Percentiles rank a stretch among this genome's conserved stretches.
Conservation (phyloP, 1,140 invertebrate genomes). For the Battus philenor region DNA sequence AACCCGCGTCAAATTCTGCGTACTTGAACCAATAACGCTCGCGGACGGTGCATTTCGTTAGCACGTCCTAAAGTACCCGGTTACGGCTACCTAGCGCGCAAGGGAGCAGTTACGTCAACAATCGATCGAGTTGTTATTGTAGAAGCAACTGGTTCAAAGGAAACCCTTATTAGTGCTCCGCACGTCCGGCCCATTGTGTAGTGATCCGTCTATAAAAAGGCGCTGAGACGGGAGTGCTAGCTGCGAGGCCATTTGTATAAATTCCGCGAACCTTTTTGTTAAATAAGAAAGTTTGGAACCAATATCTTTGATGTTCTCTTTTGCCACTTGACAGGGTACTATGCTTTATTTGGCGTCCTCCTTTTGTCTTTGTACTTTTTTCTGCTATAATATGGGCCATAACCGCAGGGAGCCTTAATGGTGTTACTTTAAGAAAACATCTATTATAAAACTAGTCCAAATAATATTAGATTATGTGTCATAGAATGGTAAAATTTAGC, state of each 20-base stretch:
- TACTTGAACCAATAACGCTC: background rate
- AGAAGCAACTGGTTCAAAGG: constrained; percentile 56
- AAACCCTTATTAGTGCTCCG: constrained; percentile 50
- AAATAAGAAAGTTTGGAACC: too few relatives aligned
- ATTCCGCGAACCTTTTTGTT: constrained; percentile 5
- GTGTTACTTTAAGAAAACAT: too few relatives aligned
- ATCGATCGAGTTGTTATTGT: constrained; percentile 40
- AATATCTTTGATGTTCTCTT: too few relatives aligned
- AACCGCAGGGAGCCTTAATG: too few relatives aligned
- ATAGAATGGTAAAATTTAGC: too few relatives aligned
- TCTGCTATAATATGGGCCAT: too few relatives aligned
- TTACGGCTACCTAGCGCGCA: background rate
- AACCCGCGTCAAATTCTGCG: too few relatives aligned
- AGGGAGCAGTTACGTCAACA: constrained; percentile 34
- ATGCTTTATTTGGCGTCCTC: too few relatives aligned
- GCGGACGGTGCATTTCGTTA: background rate
- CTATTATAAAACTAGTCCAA: too few relatives aligned
- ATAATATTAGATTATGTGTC: too few relatives aligned
- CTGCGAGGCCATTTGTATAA: background rate
- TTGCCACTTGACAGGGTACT: too few relatives aligned
- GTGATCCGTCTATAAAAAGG: constrained; percentile 29
- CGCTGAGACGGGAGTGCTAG: background rate
- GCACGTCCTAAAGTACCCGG: background rate
- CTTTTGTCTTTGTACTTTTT: too few relatives aligned
- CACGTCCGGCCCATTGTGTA: constrained; percentile 52